Percentiles rank a stretch among this genome's conserved stretches.
Conservation (phyloP, 1,140 invertebrate genomes). For the Macrostomum lignano region DNA sequence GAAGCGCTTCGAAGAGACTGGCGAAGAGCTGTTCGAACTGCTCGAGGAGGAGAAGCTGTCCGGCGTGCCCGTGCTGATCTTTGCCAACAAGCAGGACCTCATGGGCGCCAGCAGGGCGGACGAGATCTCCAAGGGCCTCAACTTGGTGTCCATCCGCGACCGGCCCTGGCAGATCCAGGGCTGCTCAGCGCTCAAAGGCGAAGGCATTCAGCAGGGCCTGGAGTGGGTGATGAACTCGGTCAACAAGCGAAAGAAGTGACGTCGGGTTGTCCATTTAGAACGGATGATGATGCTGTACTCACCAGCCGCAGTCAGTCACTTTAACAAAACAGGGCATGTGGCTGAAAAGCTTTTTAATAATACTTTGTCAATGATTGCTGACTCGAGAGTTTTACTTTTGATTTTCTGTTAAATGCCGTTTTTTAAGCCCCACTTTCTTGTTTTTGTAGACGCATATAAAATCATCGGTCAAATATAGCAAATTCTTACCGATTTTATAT, state of each 20-base stretch:
- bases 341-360: too few species aligned
- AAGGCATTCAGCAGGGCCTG: constrained; percentile 32
- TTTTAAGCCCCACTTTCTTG: too few species aligned
- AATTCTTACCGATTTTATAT: too few species aligned
- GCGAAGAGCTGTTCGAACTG: constrained; percentile 57
- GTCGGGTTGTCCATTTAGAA: too few species aligned
- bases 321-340: too few species aligned
- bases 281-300: too few species aligned
- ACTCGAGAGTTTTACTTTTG: too few species aligned
- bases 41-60: constrained; percentile 67
- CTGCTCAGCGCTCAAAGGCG: constrained; percentile 61
- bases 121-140: constrained; percentile 61
- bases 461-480: too few species aligned
- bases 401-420: too few species aligned
- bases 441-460: too few species aligned
- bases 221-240: neutral
- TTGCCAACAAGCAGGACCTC: constrained; percentile 94
- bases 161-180: constrained; percentile 89
- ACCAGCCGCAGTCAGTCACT: too few species aligned
- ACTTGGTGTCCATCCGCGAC: constrained; percentile 59
- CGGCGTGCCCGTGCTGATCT: constrained; percentile 48
- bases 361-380: too few species aligned
- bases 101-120: constrained; percentile 50
- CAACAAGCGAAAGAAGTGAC: neutral
- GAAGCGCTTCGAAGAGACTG: constrained; percentile 69